Conservation (phyloP, 2,113 vertebrate species). For the Catharus minimus region DNA sequence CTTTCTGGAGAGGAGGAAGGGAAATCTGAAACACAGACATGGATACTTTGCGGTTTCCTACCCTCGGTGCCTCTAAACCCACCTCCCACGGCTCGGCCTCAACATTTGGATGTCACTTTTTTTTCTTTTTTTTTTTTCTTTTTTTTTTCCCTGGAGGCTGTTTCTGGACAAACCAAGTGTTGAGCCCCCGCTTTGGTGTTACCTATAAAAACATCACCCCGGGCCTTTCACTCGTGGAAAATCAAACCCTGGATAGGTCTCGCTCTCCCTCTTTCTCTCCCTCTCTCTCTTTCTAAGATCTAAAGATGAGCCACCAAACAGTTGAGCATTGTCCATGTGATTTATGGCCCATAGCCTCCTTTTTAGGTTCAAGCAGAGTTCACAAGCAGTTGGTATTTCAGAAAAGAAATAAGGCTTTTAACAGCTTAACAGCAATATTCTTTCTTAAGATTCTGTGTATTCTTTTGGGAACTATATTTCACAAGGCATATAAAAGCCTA, state of each 20-base stretch:
- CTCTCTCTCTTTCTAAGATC: slow-evolving; percentile 63
- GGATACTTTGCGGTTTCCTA: slow-evolving; percentile 30
- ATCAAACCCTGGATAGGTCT: slow-evolving; percentile 68
- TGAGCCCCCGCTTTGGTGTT: slow-evolving; percentile 39
- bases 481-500: slow-evolving; percentile 35
- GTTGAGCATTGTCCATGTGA: slow-evolving; percentile 88
- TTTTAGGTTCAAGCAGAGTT: slow-evolving; percentile 88
- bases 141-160: not conserved
- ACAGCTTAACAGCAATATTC: slow-evolving; percentile 72
- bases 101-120: slow-evolving; percentile 19
- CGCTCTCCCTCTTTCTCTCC: not conserved
- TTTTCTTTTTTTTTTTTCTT: too few species aligned
- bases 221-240: slow-evolving; percentile 43
- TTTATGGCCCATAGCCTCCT: slow-evolving; percentile 83
- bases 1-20: slow-evolving; percentile 22
- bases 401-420: slow-evolving; percentile 78
- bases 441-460: slow-evolving; percentile 56
- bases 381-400: slow-evolving; percentile 83
- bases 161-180: slow-evolving; percentile 46
- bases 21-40: slow-evolving; percentile 43
- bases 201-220: slow-evolving; percentile 54
- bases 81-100: slow-evolving; percentile 13
- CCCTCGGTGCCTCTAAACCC: not conserved
- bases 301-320: slow-evolving; percentile 85
- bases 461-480: slow-evolving; percentile 60